Conservation (phyloP, 2,888 invertebrate species). For the Chorisops tibialis region DNA sequence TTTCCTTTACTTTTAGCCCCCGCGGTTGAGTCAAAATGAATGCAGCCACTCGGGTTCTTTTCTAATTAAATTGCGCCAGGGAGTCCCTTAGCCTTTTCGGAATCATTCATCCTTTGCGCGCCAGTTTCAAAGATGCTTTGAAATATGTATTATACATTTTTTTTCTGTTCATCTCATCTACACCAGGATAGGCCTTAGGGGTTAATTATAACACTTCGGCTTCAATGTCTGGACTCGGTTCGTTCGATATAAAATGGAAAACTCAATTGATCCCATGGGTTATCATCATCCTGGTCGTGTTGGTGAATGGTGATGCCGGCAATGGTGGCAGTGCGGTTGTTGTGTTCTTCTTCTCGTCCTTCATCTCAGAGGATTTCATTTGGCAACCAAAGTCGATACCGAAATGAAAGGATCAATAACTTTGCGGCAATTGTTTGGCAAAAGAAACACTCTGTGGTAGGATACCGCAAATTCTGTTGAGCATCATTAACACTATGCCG, state of each 20-base stretch:
- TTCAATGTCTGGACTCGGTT: slow-evolving; percentile 7
- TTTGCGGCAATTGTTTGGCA: slow-evolving; percentile 20
- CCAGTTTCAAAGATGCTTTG: slow-evolving; percentile 5
- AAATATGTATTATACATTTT: slow-evolving; percentile 20
- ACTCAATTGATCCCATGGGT: slow-evolving; percentile 19
- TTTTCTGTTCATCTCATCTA: slow-evolving; percentile 5
- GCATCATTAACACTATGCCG: slow-evolving; percentile 42
- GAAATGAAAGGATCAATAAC: slow-evolving; percentile 22
- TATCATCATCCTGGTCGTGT: slow-evolving; percentile 2
- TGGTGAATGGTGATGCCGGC: background rate
- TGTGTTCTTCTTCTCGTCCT: background rate
- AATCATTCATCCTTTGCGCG: background rate
- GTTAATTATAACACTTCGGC: slow-evolving; percentile 24
- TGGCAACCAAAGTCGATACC: slow-evolving; percentile 3
- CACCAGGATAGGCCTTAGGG: slow-evolving; percentile 26
- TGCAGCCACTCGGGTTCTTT: slow-evolving; percentile 12
- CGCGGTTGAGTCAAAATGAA: background rate
- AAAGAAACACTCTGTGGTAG: slow-evolving; percentile 26
- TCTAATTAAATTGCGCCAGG: slow-evolving; percentile 21
- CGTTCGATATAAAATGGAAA: background rate
- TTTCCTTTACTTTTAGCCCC: slow-evolving; percentile 11
- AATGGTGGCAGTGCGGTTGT: slow-evolving; percentile 2
- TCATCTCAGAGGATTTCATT: background rate
- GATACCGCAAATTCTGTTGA: slow-evolving; percentile 43
- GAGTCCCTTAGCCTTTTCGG: slow-evolving; percentile 10